Percentiles rank a stretch among this genome's conserved stretches.
Conservation (phyloP, 2,113 vertebrate species). For the Ancistrus triradiatus region DNA sequence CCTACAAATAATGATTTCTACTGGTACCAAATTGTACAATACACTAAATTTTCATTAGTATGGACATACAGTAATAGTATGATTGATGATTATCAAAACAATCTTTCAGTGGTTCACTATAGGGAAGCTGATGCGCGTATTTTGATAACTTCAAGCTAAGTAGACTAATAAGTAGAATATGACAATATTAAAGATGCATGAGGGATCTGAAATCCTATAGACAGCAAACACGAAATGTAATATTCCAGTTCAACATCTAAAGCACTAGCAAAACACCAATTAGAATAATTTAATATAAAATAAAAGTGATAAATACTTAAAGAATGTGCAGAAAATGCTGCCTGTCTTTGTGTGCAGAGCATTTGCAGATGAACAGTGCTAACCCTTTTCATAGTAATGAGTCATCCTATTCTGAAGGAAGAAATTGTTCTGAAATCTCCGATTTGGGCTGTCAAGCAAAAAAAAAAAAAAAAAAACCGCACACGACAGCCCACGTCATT, state of each 20-base stretch:
- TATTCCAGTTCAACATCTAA: constrained; percentile 48
- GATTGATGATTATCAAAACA: neutral
- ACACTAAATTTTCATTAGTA: constrained; percentile 22
- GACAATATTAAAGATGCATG: neutral
- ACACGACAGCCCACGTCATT: constrained; percentile 25
- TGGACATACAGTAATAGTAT: constrained; percentile 16
- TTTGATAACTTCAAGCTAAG: neutral
- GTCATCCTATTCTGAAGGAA: constrained; percentile 14
- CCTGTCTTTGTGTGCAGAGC: constrained; percentile 3
- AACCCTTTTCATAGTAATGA: constrained; percentile 19
- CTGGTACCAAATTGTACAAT: constrained; percentile 8
- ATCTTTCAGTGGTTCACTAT: neutral
- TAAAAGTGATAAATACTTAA: constrained; percentile 43
- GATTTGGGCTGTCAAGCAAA: constrained; percentile 23
- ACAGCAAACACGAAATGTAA: constrained; percentile 28
- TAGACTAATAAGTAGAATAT: too few relatives aligned
- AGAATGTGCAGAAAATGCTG: constrained; percentile 26
- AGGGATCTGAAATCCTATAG: constrained; percentile 20
- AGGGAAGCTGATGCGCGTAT: neutral
- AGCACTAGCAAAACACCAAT: constrained; percentile 45
- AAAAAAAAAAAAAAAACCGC: constrained; percentile 16
- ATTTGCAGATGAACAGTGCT: constrained; percentile 25
- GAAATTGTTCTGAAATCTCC: constrained; percentile 3
- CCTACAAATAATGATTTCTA: constrained; percentile 8
- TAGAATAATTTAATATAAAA: constrained; percentile 63